Evolutionary conservation across 2,113 vertebrate genomes (phyloP).

Genomic region (Galbula dea): DNA sequence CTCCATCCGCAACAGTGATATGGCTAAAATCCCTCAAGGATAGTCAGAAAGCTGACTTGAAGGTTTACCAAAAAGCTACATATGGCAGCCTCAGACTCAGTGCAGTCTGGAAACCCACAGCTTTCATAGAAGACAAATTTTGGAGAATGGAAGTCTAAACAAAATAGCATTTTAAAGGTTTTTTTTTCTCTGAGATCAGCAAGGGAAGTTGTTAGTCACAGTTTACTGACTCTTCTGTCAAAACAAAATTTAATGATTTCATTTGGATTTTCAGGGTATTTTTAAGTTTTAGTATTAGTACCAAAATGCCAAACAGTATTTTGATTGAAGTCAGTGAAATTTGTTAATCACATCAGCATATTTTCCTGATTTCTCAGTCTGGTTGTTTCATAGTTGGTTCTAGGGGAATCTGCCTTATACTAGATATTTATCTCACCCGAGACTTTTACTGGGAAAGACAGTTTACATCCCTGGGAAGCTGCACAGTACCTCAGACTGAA

Average conservation of each 20-base stretch:
- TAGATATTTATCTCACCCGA: not conserved
- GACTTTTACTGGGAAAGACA: not conserved
- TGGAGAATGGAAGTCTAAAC: not conserved
- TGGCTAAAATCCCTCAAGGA: no score
- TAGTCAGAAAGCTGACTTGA: no score
- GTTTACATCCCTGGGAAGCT: not conserved
- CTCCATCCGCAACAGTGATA: no score
- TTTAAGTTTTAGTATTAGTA: not conserved
- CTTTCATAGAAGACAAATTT: no score
- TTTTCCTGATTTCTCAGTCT: not conserved
- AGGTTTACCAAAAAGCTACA: no score
- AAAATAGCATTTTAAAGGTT: not conserved
- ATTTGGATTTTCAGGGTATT: not conserved
- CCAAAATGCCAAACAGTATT: not conserved
- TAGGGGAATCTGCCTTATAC: not conserved
- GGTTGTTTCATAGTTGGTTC: not conserved
- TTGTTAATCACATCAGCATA: fast-evolving
- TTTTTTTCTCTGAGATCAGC: not conserved
- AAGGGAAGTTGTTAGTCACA: not conserved
- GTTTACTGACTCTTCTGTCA: not conserved
- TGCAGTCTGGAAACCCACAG: no score
- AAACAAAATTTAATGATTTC: not conserved
- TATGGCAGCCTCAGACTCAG: no score
- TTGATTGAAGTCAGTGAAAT: not conserved
- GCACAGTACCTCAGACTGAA: not conserved